Percentiles rank a stretch among this genome's conserved stretches.
phyloP scores from a whole-genome alignment of 2,113 vertebrate species.

The Lophochroa leadbeateri region DNA sequence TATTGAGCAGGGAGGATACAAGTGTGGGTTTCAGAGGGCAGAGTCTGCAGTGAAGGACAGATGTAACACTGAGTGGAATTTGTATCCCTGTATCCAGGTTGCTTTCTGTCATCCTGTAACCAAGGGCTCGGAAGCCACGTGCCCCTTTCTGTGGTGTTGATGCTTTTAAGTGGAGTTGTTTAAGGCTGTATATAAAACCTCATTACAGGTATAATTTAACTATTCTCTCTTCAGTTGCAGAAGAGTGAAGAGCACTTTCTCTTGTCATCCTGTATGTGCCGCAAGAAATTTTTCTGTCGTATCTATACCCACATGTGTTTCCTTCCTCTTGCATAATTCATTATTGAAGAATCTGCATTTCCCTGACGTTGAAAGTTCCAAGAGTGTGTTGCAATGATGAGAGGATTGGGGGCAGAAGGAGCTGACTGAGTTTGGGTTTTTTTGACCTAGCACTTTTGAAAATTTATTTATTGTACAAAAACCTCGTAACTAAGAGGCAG shows the following conservation, averaged over 20 bases:
- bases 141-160: background rate
- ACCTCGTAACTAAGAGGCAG: background rate
- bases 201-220: background rate
- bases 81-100: background rate
- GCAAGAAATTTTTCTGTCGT: background rate
- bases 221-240: background rate
- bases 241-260: background rate
- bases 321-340: conserved; percentile 30
- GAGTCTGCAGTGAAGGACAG: background rate
- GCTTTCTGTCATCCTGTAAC: background rate
- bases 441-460: background rate
- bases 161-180: background rate
- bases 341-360: conserved; percentile 10
- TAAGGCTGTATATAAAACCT: background rate
- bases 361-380: conserved; percentile 5
- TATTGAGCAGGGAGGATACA: background rate
- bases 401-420: background rate
- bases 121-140: background rate
- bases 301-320: background rate
- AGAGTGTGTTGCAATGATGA: background rate
- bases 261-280: background rate
- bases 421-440: background rate
- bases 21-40: background rate
- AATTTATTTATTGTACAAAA: conserved; percentile 23
- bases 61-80: background rate